These are phyloP conservation scores for Empidonax traillii DNA, from an alignment of 2,113 vertebrate genomes.

Conservation along the genomic window DNA sequence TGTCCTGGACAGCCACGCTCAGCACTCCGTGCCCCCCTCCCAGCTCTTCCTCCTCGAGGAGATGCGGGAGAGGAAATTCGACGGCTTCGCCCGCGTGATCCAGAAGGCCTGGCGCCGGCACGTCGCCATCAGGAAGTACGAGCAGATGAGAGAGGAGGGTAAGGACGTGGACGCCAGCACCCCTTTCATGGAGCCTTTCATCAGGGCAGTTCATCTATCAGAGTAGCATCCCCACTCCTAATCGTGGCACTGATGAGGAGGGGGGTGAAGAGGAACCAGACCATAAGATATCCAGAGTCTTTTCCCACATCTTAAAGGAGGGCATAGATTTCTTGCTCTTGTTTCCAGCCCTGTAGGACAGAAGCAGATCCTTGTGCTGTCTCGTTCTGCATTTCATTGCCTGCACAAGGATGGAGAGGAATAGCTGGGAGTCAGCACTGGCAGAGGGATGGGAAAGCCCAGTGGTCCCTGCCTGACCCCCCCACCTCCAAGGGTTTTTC, in stretches of 20 bases:
- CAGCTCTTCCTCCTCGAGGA: conserved; percentile 97
- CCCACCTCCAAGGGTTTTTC: rapidly evolving
- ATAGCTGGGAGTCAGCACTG: not conserved
- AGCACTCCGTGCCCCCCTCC: not conserved
- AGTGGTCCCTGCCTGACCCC: not conserved
- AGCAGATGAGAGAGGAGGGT: conserved; percentile 98
- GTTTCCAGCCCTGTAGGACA: not conserved
- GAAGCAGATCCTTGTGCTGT: not conserved
- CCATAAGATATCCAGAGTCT: rapidly evolving
- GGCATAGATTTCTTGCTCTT: not conserved
- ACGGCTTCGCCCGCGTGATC: conserved; percentile 89
- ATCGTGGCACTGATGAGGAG: rapidly evolving
- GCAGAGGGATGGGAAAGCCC: not conserved
- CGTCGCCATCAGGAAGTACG: conserved; percentile 87
- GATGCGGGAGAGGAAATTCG: conserved; percentile 95
- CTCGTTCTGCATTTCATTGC: not conserved
- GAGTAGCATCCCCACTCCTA: not conserved
- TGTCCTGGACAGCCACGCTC: rapidly evolving
- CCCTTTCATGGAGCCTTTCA: not conserved
- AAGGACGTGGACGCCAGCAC: not conserved
- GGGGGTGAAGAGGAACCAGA: rapidly evolving
- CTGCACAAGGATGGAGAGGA: not conserved
- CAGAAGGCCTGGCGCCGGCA: conserved; percentile 95
- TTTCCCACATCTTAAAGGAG: not conserved
- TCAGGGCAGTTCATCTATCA: not conserved